A percentile compares a stretch with the other conserved stretches of the same genome.
Evolutionary conservation across 2,797 vertebrate genomes (phyloP).

Genomic region (Sebastes glaucus): DNA sequence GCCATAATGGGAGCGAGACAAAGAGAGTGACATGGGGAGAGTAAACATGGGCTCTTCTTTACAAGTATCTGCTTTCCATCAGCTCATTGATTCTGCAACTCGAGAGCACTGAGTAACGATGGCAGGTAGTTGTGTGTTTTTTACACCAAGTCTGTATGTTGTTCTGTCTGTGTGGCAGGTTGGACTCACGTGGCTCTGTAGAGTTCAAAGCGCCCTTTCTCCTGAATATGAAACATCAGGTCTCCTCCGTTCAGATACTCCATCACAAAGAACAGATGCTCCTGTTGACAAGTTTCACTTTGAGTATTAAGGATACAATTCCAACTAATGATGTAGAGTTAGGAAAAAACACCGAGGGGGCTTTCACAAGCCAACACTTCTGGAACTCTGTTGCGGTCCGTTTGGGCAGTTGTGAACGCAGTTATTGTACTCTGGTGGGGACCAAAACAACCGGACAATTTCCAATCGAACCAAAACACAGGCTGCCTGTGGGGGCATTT

Average conservation of each 20-base stretch:
- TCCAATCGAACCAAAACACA: too few species aligned
- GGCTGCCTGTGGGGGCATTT: too few species aligned
- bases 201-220: constrained; percentile 97
- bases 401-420: too few species aligned
- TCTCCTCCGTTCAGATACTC: constrained; percentile 98
- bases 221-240: constrained; percentile 99
- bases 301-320: not conserved
- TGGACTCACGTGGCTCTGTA: constrained; percentile 90
- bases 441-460: too few species aligned
- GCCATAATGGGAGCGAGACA: not conserved
- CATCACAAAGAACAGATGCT: constrained; percentile 99
- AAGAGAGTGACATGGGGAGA: not conserved
- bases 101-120: not conserved
- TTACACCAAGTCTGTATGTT: not conserved
- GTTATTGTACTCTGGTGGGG: too few species aligned
- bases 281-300: constrained; percentile 77
- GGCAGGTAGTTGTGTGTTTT: not conserved
- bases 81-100: not conserved
- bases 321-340: not conserved
- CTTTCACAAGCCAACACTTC: too few species aligned
- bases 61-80: constrained; percentile 29
- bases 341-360: not conserved
- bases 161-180: constrained; percentile 5
- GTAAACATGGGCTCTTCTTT: constrained; percentile 22
- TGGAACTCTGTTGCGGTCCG: too few species aligned